Conservation (phyloP, 2,888 invertebrate genomes). For the Rhamphomyia laevipes region DNA sequence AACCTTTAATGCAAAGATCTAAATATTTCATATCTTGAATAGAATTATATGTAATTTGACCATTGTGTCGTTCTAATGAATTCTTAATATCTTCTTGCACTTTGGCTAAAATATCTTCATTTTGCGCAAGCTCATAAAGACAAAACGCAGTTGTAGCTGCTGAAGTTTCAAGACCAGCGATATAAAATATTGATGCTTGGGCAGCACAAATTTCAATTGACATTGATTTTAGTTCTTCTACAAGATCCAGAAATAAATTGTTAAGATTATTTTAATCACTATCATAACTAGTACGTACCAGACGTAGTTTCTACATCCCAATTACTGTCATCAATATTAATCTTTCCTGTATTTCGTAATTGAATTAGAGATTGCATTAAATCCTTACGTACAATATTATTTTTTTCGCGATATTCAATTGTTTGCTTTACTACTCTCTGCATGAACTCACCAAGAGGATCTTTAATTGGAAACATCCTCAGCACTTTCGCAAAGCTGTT, state of each 20-base stretch:
- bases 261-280: neutral
- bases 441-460: constrained; percentile 25
- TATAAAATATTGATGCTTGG: constrained; percentile 35
- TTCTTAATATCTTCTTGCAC: constrained; percentile 31
- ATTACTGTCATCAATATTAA: constrained; percentile 26
- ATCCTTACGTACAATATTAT: constrained; percentile 36
- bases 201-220: constrained; percentile 31
- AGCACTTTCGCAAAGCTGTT: no score
- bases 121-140: constrained; percentile 35
- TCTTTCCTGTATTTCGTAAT: constrained; percentile 34
- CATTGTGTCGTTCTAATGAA: constrained; percentile 25
- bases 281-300: constrained; percentile 20
- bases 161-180: constrained; percentile 40
- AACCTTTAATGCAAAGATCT: constrained; percentile 36
- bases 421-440: constrained; percentile 32
- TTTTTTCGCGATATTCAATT: constrained; percentile 33
- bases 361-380: constrained; percentile 39
- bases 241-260: neutral
- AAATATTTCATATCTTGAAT: constrained; percentile 38
- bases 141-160: constrained; percentile 34
- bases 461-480: constrained; percentile 13
- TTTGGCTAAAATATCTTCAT: constrained; percentile 32
- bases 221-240: constrained; percentile 26
- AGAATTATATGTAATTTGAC: constrained; percentile 33
- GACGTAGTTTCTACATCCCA: constrained; percentile 27